These are phyloP conservation scores for Syngnathus floridae DNA, from an alignment of 2,113 vertebrate species.

Conservation along the genomic window DNA sequence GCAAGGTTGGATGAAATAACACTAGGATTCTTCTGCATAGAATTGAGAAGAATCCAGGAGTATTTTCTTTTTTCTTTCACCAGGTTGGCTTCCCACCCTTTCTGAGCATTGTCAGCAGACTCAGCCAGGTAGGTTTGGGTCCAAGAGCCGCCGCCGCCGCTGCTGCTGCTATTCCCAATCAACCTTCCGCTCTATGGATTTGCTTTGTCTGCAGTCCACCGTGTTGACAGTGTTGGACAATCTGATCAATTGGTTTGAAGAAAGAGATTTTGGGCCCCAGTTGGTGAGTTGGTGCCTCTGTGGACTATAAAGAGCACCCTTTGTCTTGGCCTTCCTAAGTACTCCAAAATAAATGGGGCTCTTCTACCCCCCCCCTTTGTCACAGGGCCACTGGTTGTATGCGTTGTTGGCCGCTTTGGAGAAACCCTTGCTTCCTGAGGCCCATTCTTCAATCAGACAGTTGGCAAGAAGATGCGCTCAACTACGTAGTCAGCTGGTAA, in stretches of 20 bases:
- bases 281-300: conserved; percentile 75
- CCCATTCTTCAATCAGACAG: conserved; percentile 92
- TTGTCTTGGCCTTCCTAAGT: too few species aligned
- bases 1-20: conserved; percentile 68
- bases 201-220: conserved; percentile 71
- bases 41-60: background rate
- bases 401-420: conserved; percentile 89
- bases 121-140: conserved; percentile 81
- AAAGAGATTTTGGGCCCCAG: conserved; percentile 84
- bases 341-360: too few species aligned
- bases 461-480: conserved; percentile 87
- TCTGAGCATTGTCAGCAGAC: conserved; percentile 90
- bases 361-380: too few species aligned
- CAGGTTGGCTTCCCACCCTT: conserved; percentile 94
- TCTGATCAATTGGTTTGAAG: conserved; percentile 88
- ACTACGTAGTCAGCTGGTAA: conserved; percentile 83
- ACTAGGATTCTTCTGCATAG: background rate
- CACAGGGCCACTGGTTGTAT: conserved; percentile 89
- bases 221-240: conserved; percentile 85
- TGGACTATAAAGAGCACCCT: too few species aligned
- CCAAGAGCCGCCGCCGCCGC: background rate
- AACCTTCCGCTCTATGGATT: background rate
- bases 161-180: background rate
- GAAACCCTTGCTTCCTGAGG: conserved; percentile 92
- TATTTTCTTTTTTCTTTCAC: background rate